These are phyloP conservation scores for Orthosia gothica DNA, from an alignment of 2,888 invertebrate species.

Conservation along the genomic window DNA sequence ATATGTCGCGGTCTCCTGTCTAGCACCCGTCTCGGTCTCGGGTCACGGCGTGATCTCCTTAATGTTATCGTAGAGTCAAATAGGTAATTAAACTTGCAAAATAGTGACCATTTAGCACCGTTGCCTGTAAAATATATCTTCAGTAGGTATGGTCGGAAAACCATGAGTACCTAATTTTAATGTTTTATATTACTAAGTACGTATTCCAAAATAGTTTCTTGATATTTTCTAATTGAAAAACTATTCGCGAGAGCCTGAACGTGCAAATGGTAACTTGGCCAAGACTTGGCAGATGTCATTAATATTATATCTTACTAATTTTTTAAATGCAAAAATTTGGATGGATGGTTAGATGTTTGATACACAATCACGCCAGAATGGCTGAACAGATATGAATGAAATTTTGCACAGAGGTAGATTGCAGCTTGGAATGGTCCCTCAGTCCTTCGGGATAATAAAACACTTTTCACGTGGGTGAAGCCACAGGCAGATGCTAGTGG, in stretches of 20 bases:
- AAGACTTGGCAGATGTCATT: background rate
- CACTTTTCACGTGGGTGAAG: too few species aligned
- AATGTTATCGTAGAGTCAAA: conserved; percentile 2
- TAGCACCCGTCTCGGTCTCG: too few species aligned
- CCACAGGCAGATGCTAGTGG: too few species aligned
- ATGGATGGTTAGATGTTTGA: too few species aligned
- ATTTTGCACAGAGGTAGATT: too few species aligned
- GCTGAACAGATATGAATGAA: too few species aligned
- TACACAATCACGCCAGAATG: too few species aligned
- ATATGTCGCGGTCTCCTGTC: too few species aligned
- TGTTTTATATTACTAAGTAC: conserved; percentile 46
- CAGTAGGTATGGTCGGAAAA: conserved; percentile 4
- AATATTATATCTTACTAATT: background rate
- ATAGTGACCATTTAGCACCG: conserved; percentile 40
- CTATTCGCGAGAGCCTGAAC: conserved; percentile 34
- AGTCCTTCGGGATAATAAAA: too few species aligned
- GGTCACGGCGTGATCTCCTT: too few species aligned
- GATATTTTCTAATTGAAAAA: conserved; percentile 36
- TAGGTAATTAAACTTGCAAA: conserved; percentile 1
- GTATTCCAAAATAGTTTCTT: conserved; percentile 53
- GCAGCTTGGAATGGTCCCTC: too few species aligned
- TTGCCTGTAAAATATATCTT: conserved; percentile 7
- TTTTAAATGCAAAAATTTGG: too few species aligned
- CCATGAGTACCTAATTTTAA: conserved; percentile 12
- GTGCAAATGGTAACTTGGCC: conserved; percentile 34